These are phyloP conservation scores for Scaptomyza montana DNA, from an alignment of 1,140 invertebrate species.

Conservation along the genomic window DNA sequence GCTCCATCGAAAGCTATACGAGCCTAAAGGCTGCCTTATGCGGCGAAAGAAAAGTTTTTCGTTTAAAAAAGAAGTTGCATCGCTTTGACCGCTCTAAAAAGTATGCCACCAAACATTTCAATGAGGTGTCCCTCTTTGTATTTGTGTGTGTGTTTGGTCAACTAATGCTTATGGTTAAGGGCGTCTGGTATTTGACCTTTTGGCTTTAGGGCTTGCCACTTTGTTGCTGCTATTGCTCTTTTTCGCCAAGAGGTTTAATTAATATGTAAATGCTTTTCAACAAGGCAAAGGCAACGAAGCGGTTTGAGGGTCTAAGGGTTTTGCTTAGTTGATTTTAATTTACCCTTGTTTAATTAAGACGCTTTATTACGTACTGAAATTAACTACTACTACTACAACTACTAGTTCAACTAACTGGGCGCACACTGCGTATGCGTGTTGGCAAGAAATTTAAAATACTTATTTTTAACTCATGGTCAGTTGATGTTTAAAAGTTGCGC, in stretches of 20 bases:
- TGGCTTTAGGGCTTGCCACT: conserved; percentile 44
- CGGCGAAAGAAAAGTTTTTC: conserved; percentile 37
- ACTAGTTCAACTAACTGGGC: conserved; percentile 10
- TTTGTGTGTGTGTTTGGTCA: conserved; percentile 59
- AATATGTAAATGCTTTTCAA: conserved; percentile 70
- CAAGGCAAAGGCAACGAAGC: conserved; percentile 32
- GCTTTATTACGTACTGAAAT: conserved; percentile 20
- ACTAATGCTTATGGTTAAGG: conserved; percentile 59
- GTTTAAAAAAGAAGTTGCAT: conserved; percentile 38
- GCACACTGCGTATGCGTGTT: conserved; percentile 41
- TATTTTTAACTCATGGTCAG: neutral
- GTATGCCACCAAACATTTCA: conserved; percentile 55
- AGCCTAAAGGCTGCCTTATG: conserved; percentile 62
- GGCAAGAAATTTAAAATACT: conserved; percentile 28
- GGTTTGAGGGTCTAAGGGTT: conserved; percentile 7
- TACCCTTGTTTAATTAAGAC: conserved; percentile 66
- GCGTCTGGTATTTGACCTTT: conserved; percentile 71
- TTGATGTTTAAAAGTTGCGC: conserved; percentile 7
- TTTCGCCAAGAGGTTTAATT: conserved; percentile 69
- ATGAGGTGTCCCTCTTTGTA: conserved; percentile 54
- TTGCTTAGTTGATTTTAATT: conserved; percentile 40
- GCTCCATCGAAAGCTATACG: conserved; percentile 75
- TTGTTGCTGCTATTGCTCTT: conserved; percentile 26
- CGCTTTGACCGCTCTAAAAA: conserved; percentile 50
- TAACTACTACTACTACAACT: neutral